phyloP scores from a whole-genome alignment of 2,797 vertebrate genomes.

The Tachyglossus aculeatus region DNA sequence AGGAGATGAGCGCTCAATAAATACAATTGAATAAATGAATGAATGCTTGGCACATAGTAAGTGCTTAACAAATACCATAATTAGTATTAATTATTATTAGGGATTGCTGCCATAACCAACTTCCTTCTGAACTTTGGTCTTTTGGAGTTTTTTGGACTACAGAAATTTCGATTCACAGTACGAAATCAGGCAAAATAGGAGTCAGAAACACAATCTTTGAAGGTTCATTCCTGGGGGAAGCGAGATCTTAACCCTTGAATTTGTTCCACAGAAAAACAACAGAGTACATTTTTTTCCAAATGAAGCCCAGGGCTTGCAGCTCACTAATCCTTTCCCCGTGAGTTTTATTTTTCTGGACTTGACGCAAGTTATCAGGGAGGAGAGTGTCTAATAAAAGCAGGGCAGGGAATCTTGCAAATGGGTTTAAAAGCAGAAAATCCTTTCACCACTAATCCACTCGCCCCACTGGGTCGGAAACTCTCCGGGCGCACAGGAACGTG shows the following conservation, averaged over 20 bases:
- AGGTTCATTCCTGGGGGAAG: background rate
- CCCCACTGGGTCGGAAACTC: no score
- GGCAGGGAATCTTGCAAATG: background rate
- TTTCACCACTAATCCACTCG: background rate
- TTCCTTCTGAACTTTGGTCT: conserved; percentile 13
- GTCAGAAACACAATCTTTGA: conserved; percentile 10
- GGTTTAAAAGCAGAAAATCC: background rate
- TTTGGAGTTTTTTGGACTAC: no score
- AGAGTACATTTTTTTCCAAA: background rate
- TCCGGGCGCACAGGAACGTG: no score
- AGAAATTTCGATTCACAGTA: no score
- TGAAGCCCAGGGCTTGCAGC: background rate
- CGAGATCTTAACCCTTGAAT: background rate
- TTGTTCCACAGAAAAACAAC: background rate
- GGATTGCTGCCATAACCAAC: no score
- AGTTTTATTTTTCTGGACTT: background rate
- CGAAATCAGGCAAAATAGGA: background rate
- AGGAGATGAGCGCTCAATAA: no score
- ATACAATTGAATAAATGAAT: no score
- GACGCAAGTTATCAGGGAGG: background rate
- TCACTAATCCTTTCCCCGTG: background rate
- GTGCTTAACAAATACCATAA: no score
- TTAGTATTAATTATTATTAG: no score
- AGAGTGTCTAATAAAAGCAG: background rate
- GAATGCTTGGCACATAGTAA: no score